Evolutionary conservation across 2,888 invertebrate genomes (phyloP).

Genomic region (Ectemnius continuus): DNA sequence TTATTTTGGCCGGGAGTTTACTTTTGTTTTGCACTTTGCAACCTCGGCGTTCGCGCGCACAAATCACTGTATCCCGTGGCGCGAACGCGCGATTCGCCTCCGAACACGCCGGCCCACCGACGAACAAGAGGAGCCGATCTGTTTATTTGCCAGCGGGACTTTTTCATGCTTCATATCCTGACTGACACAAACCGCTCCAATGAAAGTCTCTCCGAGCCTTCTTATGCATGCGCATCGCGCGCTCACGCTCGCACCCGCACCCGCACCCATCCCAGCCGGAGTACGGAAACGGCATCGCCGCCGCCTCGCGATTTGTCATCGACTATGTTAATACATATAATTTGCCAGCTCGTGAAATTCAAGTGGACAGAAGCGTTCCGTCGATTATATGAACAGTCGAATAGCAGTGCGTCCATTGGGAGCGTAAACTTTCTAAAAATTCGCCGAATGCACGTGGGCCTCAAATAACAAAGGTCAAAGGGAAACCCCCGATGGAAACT

Average conservation of each 20-base stretch:
- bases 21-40: slow-evolving; percentile 12
- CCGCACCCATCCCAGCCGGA: no score
- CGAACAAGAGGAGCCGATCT: not conserved
- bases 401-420: not conserved
- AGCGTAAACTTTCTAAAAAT: slow-evolving; percentile 10
- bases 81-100: not conserved
- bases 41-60: not conserved
- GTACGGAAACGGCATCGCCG: no score
- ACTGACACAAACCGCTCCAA: no score
- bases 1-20: slow-evolving; percentile 28
- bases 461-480: slow-evolving; percentile 6
- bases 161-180: no score
- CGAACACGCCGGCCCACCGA: not conserved
- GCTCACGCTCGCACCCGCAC: no score
- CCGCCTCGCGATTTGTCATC: no score
- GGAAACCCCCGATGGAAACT: not conserved
- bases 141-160: not conserved
- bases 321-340: no score
- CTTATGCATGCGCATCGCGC: no score
- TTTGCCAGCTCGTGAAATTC: not conserved
- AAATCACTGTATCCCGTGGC: no score
- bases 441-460: not conserved
- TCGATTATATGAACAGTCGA: not conserved
- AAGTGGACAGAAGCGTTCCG: not conserved
- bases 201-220: no score